Conservation (phyloP, 2,888 invertebrate genomes). For the Phrixothrix hirtus region DNA sequence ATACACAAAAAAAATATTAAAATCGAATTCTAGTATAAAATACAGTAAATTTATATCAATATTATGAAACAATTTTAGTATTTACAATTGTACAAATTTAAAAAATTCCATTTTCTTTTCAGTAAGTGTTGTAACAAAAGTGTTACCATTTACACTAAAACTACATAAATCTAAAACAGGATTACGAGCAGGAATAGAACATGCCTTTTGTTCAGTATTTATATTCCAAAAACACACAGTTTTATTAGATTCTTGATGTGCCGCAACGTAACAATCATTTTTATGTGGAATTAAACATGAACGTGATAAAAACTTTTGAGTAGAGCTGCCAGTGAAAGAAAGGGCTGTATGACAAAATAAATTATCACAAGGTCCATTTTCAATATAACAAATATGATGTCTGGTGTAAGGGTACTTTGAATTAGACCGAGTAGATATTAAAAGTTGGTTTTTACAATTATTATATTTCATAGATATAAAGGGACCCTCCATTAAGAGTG, state of each 20-base stretch:
- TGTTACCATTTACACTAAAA: constrained; percentile 59
- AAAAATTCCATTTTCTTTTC: constrained; percentile 69
- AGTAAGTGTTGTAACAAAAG: constrained; percentile 67
- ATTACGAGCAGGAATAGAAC: constrained; percentile 65
- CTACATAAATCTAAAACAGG: constrained; percentile 71
- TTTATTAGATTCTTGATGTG: constrained; percentile 74
- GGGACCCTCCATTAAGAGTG: constrained; percentile 70
- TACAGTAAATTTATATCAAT: too few relatives aligned
- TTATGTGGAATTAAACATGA: constrained; percentile 64
- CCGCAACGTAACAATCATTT: constrained; percentile 67
- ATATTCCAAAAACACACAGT: constrained; percentile 68
- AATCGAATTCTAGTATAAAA: too few relatives aligned
- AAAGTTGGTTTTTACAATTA: constrained; percentile 63
- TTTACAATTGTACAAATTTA: constrained; percentile 48
- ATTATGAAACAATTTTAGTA: too few relatives aligned
- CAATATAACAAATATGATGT: constrained; percentile 60
- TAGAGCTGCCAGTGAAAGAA: constrained; percentile 68
- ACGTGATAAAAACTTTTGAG: constrained; percentile 69
- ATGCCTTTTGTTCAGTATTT: constrained; percentile 59
- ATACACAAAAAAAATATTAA: too few relatives aligned
- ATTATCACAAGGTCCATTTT: constrained; percentile 55
- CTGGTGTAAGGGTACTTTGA: constrained; percentile 59
- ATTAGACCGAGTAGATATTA: constrained; percentile 74
- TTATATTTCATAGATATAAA: constrained; percentile 77
- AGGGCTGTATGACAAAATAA: constrained; percentile 63